A percentile compares a stretch with the other conserved stretches of the same genome.
phyloP scores from a whole-genome alignment of 2,888 invertebrate genomes.

The Oscheius sp. region DNA sequence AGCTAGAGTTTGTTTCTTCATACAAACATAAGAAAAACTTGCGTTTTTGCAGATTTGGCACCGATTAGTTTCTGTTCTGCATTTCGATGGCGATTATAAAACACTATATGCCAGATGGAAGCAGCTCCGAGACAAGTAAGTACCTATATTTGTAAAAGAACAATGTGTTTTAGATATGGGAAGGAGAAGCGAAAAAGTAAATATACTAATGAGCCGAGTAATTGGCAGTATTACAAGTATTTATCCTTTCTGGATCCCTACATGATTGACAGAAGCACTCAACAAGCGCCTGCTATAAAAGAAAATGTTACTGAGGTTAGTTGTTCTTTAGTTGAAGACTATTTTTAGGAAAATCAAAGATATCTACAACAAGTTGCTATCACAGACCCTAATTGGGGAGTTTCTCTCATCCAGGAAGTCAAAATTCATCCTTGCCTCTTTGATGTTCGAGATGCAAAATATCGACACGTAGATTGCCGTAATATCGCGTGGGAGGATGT shows the following conservation, averaged over 20 bases:
- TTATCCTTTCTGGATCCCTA: constrained; percentile 65
- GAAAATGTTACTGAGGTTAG: constrained; percentile 43
- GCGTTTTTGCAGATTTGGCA: constrained; percentile 39
- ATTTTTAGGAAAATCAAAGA: too few species aligned
- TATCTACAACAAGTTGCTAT: constrained; percentile 42
- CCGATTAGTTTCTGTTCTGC: constrained; percentile 49
- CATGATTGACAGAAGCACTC: constrained; percentile 59
- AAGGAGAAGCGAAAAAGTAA: constrained; percentile 65
- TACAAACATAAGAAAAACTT: neutral
- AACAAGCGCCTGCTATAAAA: constrained; percentile 52
- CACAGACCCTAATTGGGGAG: constrained; percentile 54
- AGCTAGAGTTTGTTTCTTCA: constrained; percentile 40
- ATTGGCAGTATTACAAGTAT: constrained; percentile 65
- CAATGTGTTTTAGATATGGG: constrained; percentile 49
- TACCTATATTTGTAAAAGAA: too few species aligned
- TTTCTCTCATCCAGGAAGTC: constrained; percentile 48
- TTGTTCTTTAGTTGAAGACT: constrained; percentile 7
- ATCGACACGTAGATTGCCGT: constrained; percentile 56
- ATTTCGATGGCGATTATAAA: constrained; percentile 61
- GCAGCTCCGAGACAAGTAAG: constrained; percentile 65
- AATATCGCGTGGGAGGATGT: constrained; percentile 57
- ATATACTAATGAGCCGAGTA: constrained; percentile 50
- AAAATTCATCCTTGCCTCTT: constrained; percentile 54
- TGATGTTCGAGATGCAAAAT: constrained; percentile 58
- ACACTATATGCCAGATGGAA: constrained; percentile 62